These are phyloP conservation scores for Hassar affinis DNA, from an alignment of 2,113 vertebrate genomes.

Conservation along the genomic window DNA sequence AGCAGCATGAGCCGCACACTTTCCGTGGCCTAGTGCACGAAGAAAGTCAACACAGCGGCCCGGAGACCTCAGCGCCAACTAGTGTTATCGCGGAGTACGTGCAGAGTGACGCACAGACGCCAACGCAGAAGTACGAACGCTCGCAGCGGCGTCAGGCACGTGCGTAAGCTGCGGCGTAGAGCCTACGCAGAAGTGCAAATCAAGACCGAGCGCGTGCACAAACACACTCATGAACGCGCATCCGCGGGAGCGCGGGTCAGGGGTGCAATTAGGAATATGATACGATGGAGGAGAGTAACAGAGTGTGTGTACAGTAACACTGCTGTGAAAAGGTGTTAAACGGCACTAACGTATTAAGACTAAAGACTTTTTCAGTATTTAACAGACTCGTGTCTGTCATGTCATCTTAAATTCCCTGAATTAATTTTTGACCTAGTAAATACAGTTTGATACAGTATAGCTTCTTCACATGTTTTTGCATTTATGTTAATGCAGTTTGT, in stretches of 20 bases:
- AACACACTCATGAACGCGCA: background rate
- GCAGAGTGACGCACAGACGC: no score
- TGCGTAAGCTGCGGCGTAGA: no score
- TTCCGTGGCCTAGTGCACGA: no score
- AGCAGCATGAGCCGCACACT: no score
- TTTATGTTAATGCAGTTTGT: background rate
- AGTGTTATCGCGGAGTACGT: no score
- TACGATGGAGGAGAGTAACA: no score
- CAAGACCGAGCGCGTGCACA: background rate
- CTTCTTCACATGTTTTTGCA: background rate
- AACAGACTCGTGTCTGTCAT: background rate
- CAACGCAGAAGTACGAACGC: no score
- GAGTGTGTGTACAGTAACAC: background rate
- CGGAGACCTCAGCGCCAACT: no score
- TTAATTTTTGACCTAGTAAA: no score
- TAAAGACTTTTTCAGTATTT: background rate
- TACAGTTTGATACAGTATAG: background rate
- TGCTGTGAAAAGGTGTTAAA: background rate
- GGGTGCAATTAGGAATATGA: background rate
- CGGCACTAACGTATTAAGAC: background rate
- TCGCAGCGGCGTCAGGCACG: no score
- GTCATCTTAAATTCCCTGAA: background rate
- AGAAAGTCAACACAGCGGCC: no score
- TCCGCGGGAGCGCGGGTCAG: background rate
- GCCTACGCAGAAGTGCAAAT: background rate